Evolutionary conservation across 2,113 vertebrate genomes (phyloP), one percentile per base, ranked within the genome.

Genomic region (Poecile atricapillus): DNA sequence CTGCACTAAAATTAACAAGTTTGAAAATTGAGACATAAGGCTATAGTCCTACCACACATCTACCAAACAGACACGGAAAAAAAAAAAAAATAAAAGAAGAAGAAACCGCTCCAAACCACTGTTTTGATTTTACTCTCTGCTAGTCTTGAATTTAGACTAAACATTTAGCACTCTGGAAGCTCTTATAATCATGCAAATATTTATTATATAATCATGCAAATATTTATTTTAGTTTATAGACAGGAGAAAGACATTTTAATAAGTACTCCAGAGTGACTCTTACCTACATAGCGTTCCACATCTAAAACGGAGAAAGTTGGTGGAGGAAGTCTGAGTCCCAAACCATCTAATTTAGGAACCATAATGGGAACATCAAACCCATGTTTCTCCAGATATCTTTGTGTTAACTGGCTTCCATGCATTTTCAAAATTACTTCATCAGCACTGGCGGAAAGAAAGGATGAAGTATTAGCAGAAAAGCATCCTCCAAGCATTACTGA

Each of bases 221-320:
- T 64, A 71, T 46, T 94, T 85, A 43, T 92, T 94, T 83, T 47
- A 75, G 19, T 83, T 94, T 93, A 77, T 37, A 68, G 37, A 8
- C 43, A 71, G 25, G 31, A 89, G 69, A 39, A 39, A 39, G 39
- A 39, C 31, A 90, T 71, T 94, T 93, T 25, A 67, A 0, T 18
- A 87, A 70, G 19, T 37, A 88, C 22, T 82, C 68, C 59, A 89
- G 49, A 68, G 70, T 44, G 91, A 81, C 84, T 83, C 99, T 98
- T 98, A 99, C 99, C 99, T 81, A 99, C 99, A 85, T 99, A 99
- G 84, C 97, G 98, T 98, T 99, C 99, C 98, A 99, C 99, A 88
- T 99, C 99, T 95, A 95, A 98, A 93, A 99, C 99, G 0, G 99
- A 99, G 96, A 99, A 99, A 22, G 98, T 97, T 22, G 98, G 97